Percentiles rank a stretch among this genome's conserved stretches.
These are phyloP conservation scores for Otus sunia DNA, from an alignment of 2,113 vertebrate species.

Conservation along the genomic window DNA sequence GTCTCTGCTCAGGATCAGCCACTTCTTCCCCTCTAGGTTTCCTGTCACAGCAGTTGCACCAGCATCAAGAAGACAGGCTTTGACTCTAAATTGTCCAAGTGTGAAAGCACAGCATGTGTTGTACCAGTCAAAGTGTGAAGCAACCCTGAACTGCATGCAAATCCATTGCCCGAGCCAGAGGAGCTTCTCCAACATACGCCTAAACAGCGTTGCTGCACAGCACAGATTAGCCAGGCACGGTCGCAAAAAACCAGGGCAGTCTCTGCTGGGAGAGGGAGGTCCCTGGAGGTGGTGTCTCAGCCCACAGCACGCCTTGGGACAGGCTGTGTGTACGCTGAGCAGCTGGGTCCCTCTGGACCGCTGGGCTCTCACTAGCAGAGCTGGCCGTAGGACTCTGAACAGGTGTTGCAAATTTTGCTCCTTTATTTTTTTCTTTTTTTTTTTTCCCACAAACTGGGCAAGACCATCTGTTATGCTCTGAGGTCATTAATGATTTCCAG, in stretches of 20 bases:
- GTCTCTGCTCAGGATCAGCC: background rate
- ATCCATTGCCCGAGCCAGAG: background rate
- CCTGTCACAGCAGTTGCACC: background rate
- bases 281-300: background rate
- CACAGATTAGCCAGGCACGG: background rate
- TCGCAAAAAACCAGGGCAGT: background rate
- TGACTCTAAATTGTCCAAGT: background rate
- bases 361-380: background rate
- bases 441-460: background rate
- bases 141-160: background rate
- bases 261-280: background rate
- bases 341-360: slow-evolving; percentile 7
- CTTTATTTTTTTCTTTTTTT: background rate
- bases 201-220: background rate
- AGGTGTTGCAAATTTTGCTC: background rate
- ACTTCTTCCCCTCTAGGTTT: background rate
- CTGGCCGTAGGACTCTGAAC: background rate
- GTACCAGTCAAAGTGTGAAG: background rate
- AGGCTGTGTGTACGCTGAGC: background rate
- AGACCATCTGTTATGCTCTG: slow-evolving; percentile 41
- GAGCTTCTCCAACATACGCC: background rate
- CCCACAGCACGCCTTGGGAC: background rate
- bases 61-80: background rate
- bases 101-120: background rate
- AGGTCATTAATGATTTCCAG: slow-evolving; percentile 55